Conservation (phyloP, 2,113 vertebrate genomes). For the Ellobius talpinus region DNA sequence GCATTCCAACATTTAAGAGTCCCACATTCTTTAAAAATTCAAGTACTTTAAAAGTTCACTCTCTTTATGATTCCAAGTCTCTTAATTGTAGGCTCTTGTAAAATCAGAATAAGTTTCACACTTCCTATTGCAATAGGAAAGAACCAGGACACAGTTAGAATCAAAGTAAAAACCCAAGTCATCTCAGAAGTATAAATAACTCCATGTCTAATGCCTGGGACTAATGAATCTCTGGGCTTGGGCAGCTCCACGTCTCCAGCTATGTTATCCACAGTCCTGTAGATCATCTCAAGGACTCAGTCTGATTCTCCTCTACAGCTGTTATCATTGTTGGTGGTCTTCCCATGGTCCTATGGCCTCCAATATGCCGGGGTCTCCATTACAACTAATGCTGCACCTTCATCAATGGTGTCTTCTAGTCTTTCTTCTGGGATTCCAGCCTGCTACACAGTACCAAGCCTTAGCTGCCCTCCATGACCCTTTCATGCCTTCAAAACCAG, state of each 20-base stretch:
- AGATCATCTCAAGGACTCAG: neutral
- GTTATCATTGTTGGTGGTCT: neutral
- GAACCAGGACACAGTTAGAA: neutral
- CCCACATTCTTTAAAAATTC: neutral
- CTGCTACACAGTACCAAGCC: neutral
- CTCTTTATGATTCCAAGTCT: neutral
- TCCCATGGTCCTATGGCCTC: neutral
- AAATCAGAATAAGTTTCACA: neutral
- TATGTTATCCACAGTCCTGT: neutral
- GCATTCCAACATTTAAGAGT: neutral
- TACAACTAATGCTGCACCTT: neutral
- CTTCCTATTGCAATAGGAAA: neutral
- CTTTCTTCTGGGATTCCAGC: neutral
- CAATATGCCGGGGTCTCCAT: neutral
- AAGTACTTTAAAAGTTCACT: neutral
- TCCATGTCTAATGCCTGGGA: neutral
- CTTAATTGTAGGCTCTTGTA: neutral
- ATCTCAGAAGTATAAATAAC: neutral
- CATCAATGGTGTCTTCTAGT: neutral
- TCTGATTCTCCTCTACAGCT: neutral
- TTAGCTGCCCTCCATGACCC: neutral
- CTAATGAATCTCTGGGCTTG: neutral
- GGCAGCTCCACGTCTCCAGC: neutral
- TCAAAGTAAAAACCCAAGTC: neutral
- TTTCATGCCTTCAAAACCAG: neutral